A percentile compares a stretch with the other conserved stretches of the same genome.
Evolutionary conservation across 2,113 vertebrate species (phyloP).

Genomic region (Baryphthengus martii): DNA sequence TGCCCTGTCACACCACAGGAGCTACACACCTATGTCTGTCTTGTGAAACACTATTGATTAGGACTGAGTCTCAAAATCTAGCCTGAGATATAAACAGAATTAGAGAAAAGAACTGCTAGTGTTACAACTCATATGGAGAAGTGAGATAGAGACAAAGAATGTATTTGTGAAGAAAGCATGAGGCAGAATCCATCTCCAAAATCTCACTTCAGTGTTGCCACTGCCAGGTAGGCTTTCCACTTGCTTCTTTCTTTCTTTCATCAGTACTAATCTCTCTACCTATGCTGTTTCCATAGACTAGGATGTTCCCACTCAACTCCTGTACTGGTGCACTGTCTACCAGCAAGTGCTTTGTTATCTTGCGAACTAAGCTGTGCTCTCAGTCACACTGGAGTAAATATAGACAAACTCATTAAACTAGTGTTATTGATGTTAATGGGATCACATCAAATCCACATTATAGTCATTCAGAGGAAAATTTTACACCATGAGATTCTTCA

Average conservation of each 20-base stretch:
- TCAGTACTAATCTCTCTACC: not conserved
- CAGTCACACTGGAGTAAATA: not conserved
- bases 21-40: not conserved
- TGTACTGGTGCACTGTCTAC: too few species aligned
- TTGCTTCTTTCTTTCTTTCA: not conserved
- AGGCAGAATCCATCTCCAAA: not conserved
- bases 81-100: not conserved
- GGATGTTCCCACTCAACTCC: not conserved
- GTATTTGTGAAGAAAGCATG: not conserved
- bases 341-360: not conserved
- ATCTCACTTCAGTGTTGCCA: not conserved
- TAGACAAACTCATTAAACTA: not conserved
- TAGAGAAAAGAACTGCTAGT: not conserved
- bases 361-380: not conserved
- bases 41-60: not conserved
- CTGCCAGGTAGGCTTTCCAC: not conserved
- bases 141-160: not conserved
- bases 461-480: not conserved
- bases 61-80: not conserved
- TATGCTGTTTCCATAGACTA: accelerated
- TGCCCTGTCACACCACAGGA: not conserved
- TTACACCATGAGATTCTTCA: not conserved
- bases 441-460: not conserved
- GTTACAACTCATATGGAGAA: not conserved
- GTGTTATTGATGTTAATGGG: not conserved